Conservation (phyloP, 1,140 invertebrate species). For the Eciton burchellii region DNA sequence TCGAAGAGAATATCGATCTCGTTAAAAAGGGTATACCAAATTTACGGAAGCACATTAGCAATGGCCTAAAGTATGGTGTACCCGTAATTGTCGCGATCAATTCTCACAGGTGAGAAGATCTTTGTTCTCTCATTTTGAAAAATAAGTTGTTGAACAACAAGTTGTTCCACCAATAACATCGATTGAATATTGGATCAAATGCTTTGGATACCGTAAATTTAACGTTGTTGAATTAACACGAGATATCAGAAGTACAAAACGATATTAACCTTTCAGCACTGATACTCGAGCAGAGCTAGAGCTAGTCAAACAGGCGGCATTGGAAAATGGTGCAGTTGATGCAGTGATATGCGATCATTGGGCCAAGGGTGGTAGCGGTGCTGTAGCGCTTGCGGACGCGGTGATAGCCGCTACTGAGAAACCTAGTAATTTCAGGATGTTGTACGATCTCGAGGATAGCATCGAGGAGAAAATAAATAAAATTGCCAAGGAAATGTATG, state of each 20-base stretch:
- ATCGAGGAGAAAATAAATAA: slow-evolving; percentile 95
- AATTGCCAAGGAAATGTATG: slow-evolving; percentile 98
- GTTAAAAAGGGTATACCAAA: slow-evolving; percentile 95
- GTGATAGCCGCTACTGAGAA: slow-evolving; percentile 92
- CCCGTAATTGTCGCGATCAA: slow-evolving; percentile 99
- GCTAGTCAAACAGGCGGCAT: slow-evolving; percentile 90
- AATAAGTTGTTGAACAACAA: background rate
- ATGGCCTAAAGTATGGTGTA: slow-evolving; percentile 95
- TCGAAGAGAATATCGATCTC: slow-evolving; percentile 95
- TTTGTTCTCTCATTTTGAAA: background rate
- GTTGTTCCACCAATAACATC: too few species aligned
- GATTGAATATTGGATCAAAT: too few species aligned
- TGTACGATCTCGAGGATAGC: slow-evolving; percentile 93
- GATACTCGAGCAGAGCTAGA: slow-evolving; percentile 95
- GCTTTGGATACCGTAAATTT: too few species aligned
- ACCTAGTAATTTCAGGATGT: slow-evolving; percentile 89
- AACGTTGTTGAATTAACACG: too few species aligned
- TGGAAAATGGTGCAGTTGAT: slow-evolving; percentile 92
- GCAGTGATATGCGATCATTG: slow-evolving; percentile 96
- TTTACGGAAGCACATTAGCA: slow-evolving; percentile 97
- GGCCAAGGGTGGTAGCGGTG: slow-evolving; percentile 96
- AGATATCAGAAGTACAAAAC: too few species aligned
- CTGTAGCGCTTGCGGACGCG: slow-evolving; percentile 93
- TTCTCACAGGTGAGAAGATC: slow-evolving; percentile 90
- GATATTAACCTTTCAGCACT: slow-evolving; percentile 86